These are phyloP conservation scores for Pachypanchax playfairii DNA, from an alignment of 2,113 vertebrate species.

Conservation along the genomic window DNA sequence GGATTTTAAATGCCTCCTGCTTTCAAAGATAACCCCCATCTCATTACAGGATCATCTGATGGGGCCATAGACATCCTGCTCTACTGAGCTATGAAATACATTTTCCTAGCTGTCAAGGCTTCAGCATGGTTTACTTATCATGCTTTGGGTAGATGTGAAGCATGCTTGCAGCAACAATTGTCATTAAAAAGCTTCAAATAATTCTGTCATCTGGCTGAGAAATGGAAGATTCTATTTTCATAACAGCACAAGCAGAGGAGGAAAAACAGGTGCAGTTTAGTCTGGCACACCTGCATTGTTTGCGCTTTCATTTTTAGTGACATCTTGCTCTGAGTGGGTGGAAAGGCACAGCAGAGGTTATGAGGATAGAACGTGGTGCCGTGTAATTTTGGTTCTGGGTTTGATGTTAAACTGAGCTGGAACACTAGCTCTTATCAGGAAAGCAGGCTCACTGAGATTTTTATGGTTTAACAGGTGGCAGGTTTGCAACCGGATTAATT, in stretches of 20 bases:
- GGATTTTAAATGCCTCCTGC: slow-evolving; percentile 3
- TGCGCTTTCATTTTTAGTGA: slow-evolving; percentile 14
- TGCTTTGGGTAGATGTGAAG: background rate
- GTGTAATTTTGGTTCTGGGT: slow-evolving; percentile 16
- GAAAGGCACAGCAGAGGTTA: slow-evolving; percentile 19
- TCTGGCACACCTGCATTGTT: slow-evolving; percentile 34
- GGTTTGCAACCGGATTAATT: slow-evolving; percentile 5
- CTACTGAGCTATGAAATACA: slow-evolving; percentile 27
- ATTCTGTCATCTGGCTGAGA: slow-evolving; percentile 12
- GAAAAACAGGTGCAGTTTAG: slow-evolving; percentile 19
- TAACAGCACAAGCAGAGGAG: slow-evolving; percentile 13
- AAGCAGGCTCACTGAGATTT: slow-evolving; percentile 3
- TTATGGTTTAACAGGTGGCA: slow-evolving; percentile 10
- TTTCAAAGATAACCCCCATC: slow-evolving; percentile 18
- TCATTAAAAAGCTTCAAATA: background rate
- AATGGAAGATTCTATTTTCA: slow-evolving; percentile 17
- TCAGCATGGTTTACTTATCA: slow-evolving; percentile 3
- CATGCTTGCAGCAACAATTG: background rate
- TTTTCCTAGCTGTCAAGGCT: slow-evolving; percentile 32
- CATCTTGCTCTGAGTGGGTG: slow-evolving; percentile 19
- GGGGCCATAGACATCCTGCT: slow-evolving; percentile 20
- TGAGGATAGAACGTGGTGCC: slow-evolving; percentile 20
- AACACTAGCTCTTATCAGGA: slow-evolving; percentile 20
- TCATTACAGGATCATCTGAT: slow-evolving; percentile 15
- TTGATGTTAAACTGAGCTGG: slow-evolving; percentile 13